phyloP scores from a whole-genome alignment of 2,797 vertebrate species.

The Oreortyx pictus region DNA sequence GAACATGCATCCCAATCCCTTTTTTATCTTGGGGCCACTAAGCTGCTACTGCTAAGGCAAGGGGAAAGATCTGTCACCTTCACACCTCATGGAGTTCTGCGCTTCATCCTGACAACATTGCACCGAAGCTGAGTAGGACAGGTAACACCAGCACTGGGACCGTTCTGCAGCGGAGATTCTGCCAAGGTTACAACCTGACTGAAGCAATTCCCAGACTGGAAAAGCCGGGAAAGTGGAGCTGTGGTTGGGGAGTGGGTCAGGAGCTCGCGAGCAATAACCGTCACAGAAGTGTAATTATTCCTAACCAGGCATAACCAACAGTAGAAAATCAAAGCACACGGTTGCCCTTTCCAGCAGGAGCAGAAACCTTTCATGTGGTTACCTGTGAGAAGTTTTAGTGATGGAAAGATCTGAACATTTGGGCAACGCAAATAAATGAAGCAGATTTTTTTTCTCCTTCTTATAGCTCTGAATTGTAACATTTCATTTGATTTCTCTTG shows the following conservation, averaged over 20 bases:
- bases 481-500: rapidly evolving
- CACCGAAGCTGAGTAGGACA: not conserved
- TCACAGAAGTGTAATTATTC: not conserved
- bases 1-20: not conserved
- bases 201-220: not conserved
- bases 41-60: not conserved
- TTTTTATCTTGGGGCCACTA: not conserved
- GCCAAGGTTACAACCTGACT: not conserved
- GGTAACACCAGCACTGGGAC: not conserved
- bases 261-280: not conserved
- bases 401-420: not conserved
- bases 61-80: not conserved
- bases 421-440: not conserved
- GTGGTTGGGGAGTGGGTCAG: not conserved
- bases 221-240: not conserved
- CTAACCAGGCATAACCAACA: slow-evolving; percentile 1
- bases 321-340: not conserved
- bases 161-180: not conserved
- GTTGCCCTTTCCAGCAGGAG: not conserved
- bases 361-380: not conserved
- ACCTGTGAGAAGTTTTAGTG: not conserved
- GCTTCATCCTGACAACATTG: not conserved
- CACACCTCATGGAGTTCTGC: not conserved
- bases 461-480: not conserved
- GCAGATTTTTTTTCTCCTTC: not conserved